Conservation (phyloP, 2,888 invertebrate species). For the Cheilosia variabilis region DNA sequence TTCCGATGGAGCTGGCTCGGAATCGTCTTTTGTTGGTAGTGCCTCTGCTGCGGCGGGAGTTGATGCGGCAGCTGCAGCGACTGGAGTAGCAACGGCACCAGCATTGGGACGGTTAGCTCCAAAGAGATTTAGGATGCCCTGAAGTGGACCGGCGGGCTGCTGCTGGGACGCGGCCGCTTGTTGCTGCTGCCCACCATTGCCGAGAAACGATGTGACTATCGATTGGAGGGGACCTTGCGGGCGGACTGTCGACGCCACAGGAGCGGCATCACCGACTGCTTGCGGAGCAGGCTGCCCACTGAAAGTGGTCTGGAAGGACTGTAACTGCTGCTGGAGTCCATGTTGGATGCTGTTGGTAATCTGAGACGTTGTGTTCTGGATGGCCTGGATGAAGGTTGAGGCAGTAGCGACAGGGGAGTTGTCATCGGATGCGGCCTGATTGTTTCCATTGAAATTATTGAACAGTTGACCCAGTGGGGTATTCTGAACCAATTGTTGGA, state of each 20-base stretch:
- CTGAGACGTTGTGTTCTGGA: constrained; percentile 68
- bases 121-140: constrained; percentile 81
- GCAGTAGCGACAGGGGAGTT: constrained; percentile 60
- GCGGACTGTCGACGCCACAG: constrained; percentile 78
- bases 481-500: constrained; percentile 76
- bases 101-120: constrained; percentile 79
- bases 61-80: constrained; percentile 73
- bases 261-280: constrained; percentile 68
- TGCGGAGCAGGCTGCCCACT: constrained; percentile 72
- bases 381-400: constrained; percentile 61
- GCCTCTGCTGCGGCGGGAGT: constrained; percentile 34
- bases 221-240: constrained; percentile 81
- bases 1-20: constrained; percentile 65
- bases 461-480: constrained; percentile 81
- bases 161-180: constrained; percentile 76
- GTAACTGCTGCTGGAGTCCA: constrained; percentile 64
- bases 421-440: constrained; percentile 61
- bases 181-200: constrained; percentile 77
- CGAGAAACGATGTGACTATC: constrained; percentile 80
- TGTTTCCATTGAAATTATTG: constrained; percentile 69
- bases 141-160: constrained; percentile 78
- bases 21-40: constrained; percentile 51
- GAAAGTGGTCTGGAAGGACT: constrained; percentile 64
- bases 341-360: constrained; percentile 69
- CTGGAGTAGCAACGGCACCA: constrained; percentile 77